phyloP scores from a whole-genome alignment of 1,140 invertebrate genomes.

The Periplaneta americana region DNA sequence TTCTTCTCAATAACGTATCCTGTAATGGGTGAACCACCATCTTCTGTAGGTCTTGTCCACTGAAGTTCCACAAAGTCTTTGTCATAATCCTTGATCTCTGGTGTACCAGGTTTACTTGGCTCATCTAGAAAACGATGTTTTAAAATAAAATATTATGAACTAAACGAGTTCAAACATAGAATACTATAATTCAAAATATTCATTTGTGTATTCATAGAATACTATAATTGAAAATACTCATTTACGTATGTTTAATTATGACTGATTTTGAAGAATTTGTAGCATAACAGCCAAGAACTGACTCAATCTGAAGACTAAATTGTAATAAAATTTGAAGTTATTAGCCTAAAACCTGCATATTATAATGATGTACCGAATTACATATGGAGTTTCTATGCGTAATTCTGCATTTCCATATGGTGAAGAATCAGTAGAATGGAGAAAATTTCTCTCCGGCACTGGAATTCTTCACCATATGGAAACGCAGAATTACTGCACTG shows the following conservation, averaged over 20 bases:
- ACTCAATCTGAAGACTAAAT: too few relatives aligned
- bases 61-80: slow-evolving; percentile 91
- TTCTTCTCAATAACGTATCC: slow-evolving; percentile 95
- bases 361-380: too few relatives aligned
- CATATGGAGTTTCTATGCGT: too few relatives aligned
- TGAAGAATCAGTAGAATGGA: too few relatives aligned
- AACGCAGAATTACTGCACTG: too few relatives aligned
- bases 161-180: background rate
- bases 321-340: too few relatives aligned
- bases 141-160: background rate
- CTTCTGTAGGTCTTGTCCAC: slow-evolving; percentile 80
- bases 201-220: background rate
- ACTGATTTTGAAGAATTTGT: background rate
- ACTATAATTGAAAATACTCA: too few relatives aligned
- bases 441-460: too few relatives aligned
- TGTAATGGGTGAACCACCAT: slow-evolving; percentile 86
- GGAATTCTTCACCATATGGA: too few relatives aligned
- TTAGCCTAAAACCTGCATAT: too few relatives aligned
- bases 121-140: slow-evolving; percentile 45
- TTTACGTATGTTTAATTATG: background rate
- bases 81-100: slow-evolving; percentile 88
- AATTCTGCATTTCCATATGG: too few relatives aligned
- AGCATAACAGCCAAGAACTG: too few relatives aligned
- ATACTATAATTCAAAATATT: background rate
- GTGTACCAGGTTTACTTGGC: slow-evolving; percentile 80